Conservation (phyloP, 1,140 invertebrate genomes). For the Danaus plexippus region DNA sequence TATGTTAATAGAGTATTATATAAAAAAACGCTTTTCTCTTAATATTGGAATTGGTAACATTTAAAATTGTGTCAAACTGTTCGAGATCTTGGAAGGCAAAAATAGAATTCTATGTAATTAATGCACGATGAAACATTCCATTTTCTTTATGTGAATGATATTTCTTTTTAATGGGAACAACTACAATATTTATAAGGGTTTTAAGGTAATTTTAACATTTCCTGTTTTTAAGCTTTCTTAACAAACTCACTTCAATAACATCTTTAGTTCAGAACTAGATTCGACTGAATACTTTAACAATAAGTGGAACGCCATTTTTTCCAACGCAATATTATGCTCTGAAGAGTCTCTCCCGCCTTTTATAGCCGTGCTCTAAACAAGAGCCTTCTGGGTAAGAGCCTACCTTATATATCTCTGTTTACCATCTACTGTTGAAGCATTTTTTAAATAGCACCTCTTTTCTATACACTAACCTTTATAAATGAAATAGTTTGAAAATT, state of each 20-base stretch:
- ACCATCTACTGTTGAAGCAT: constrained; percentile 11
- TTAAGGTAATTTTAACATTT: no score
- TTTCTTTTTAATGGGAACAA: no score
- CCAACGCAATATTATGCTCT: constrained; percentile 28
- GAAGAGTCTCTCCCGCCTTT: constrained; percentile 25
- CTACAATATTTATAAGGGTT: no score
- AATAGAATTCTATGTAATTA: no score
- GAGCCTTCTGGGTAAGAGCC: constrained; percentile 13
- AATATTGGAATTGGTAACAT: no score
- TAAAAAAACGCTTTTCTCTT: no score
- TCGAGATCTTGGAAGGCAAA: no score
- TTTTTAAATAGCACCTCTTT: constrained; percentile 10
- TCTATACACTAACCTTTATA: constrained; percentile 3
- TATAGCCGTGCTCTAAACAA: constrained; percentile 18
- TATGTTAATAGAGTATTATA: no score
- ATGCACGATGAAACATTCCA: no score
- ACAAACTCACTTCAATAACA: constrained; percentile 13
- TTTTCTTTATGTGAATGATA: no score
- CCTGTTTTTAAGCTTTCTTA: no score
- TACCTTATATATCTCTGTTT: constrained; percentile 14
- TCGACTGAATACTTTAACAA: constrained; percentile 24
- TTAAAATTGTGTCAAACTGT: no score
- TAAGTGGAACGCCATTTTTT: constrained; percentile 28
- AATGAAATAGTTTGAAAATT: constrained; percentile 2
- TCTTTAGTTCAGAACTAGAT: constrained; percentile 26